Evolutionary conservation across 2,888 invertebrate genomes (phyloP), one percentile per base, ranked within the genome.

Genomic region (Clivina fossor): DNA sequence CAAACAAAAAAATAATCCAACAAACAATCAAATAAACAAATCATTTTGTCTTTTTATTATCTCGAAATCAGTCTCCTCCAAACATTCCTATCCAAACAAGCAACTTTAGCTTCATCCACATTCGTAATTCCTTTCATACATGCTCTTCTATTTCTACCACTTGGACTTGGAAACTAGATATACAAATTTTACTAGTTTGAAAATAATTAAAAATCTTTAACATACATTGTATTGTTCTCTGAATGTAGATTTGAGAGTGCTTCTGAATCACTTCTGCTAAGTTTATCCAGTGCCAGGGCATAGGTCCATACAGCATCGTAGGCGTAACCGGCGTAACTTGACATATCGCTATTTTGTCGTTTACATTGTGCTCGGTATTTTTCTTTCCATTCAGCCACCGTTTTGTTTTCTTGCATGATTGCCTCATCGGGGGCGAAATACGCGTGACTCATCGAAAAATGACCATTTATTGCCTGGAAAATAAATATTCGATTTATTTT

Each of bases 221-320:
- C 74, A 74, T 69, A 79, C 78, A 70, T 68, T 32, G 76, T 78
- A 1, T 80, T 79, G 4, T 75, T 74, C 33, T 71, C 69, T 1
- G 78, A 77, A 65, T 83, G 83, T 9, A 83, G 68, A 60, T 78
- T 73, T 3, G 77, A 76, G 2, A 80, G 69, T 51, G 79, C 78
- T 50, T 80, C 79, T 11, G 82, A 80, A 69, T 85, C 80, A 46
- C 80, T 79, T 44, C 74, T 76, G 1, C 85, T 70, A 1, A 90
- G 74, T 60, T 80, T 76, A 65, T 88, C 81, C 20, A 88, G 74
- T 1, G 87, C 89, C 28, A 81, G 72, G 2, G 87, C 90, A 69
- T 86, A 90, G 0, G 84, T 83, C 90, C 90, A 90, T 46, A 90
- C 85, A 0, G 88, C 89, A 71, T 90, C 90, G 65, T 90, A 90